These are phyloP conservation scores for Epinephelus coioides DNA, from an alignment of 2,797 vertebrate species.

Conservation along the genomic window DNA sequence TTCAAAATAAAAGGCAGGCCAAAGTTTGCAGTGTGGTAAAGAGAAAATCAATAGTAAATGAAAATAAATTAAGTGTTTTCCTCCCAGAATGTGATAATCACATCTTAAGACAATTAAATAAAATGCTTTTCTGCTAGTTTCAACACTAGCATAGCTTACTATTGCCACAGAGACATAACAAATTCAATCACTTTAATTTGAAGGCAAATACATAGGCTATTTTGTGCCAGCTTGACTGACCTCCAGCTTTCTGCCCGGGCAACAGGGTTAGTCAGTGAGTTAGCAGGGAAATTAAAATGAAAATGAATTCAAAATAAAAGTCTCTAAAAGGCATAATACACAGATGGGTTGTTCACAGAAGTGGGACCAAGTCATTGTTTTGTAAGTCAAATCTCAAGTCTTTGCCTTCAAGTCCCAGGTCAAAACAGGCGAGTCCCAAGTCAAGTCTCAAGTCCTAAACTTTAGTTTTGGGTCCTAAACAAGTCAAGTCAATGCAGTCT, in stretches of 20 bases:
- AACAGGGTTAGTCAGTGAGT: constrained; percentile 12
- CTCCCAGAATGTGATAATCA: neutral
- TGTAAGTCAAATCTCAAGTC: too few species aligned
- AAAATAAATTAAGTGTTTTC: neutral
- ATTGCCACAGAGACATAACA: too few species aligned
- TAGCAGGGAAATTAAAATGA: too few species aligned
- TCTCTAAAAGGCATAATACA: too few species aligned
- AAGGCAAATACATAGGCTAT: neutral
- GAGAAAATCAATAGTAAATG: rapidly evolving
- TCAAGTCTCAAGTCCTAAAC: too few species aligned
- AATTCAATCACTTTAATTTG: neutral
- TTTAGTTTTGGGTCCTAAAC: too few species aligned
- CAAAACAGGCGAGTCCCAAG: too few species aligned
- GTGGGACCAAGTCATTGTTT: too few species aligned
- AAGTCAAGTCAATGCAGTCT: too few species aligned
- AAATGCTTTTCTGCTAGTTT: rapidly evolving
- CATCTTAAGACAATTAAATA: neutral
- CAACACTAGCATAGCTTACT: neutral
- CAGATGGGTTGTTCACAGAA: neutral
- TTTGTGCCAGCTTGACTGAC: neutral
- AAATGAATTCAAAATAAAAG: constrained; percentile 24
- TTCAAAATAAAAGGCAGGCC: constrained; percentile 35
- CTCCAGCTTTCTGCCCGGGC: neutral
- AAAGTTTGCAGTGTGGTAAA: neutral
- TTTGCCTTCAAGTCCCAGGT: too few species aligned